Base-by-base conservation (phyloP, 2,888 invertebrate genomes). In the Octonoba sinensis region DNA sequence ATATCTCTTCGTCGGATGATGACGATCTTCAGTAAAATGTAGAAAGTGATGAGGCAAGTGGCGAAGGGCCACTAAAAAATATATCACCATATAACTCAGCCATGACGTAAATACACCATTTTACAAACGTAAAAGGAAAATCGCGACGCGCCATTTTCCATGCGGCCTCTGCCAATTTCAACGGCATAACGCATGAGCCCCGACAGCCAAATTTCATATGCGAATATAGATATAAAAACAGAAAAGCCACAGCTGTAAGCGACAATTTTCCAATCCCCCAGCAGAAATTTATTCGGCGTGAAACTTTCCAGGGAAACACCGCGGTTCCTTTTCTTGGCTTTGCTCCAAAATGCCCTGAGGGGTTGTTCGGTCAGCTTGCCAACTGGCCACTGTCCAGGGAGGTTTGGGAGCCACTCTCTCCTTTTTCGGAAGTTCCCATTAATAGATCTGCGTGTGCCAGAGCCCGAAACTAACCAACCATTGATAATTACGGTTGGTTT, bases 321-420 rank as follows among this genome's bases (percentile, higher is more conserved):
- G 27, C 20, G 36, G 36, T 20, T 62, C 24, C 11, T 46, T 11
- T 20, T 49, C 49, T 36, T 75, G 74, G 74, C 74, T 44, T 24
- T 12, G 56, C 49, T 66, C 74, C 74, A 75, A 73, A 73, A 36
- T 36, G 44, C 18, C 56, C 65, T 62, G 59, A 57, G 12, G 56
- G 65, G 47, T 12, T 44, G n/a, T 44, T 65, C 24, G 65, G 65
- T 65, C 65, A 65, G 65, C 65, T 49, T 65, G 77, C 77, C 70
- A 77, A 70, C 77, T 77, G 77, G 77, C 62, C 77, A 22, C 13
- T 64, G 70, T 70, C 77, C 77, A 77, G 77, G 24, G 67, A n/a
- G 27, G 24, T 60, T 16, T 36, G 57, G 13, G 13, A 20, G 57
- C 20, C 16, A 27, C 62, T 44, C 36, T 62, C 62, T 44, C 62